Evolutionary conservation across 2,113 vertebrate species (phyloP).

Genomic region (Centropus bengalensis): DNA sequence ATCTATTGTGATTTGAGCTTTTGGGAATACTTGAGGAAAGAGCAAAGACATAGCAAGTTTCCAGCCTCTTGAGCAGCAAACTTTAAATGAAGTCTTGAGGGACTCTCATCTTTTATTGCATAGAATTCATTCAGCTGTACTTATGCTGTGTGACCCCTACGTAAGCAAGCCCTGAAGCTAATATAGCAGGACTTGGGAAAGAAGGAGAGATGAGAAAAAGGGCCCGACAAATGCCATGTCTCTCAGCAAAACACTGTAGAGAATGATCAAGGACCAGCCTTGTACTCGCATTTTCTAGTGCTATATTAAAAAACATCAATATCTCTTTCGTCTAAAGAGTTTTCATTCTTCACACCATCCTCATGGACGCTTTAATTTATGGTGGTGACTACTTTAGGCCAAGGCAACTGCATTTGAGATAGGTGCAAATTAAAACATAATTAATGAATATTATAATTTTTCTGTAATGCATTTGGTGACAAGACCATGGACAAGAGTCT

Average conservation of each 20-base stretch:
- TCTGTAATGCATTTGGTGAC: background rate
- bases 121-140: background rate
- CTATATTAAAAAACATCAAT: background rate
- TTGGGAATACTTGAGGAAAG: slow-evolving; percentile 49
- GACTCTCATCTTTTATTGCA: slow-evolving; percentile 12
- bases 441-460: background rate
- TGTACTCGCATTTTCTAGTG: background rate
- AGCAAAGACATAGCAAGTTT: background rate
- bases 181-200: background rate
- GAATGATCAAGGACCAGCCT: background rate
- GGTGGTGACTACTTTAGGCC: background rate
- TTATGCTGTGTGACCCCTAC: background rate
- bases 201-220: background rate
- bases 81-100: slow-evolving; percentile 53
- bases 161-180: slow-evolving; percentile 4
- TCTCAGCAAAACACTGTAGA: background rate
- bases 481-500: background rate
- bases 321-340: background rate
- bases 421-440: background rate
- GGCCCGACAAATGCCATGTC: background rate
- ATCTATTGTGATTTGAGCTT: slow-evolving; percentile 30
- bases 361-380: background rate
- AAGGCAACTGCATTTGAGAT: background rate
- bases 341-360: background rate
- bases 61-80: slow-evolving; percentile 39